Conservation (phyloP, 23 tunicate genomes). For the Ciona savignyi region DNA sequence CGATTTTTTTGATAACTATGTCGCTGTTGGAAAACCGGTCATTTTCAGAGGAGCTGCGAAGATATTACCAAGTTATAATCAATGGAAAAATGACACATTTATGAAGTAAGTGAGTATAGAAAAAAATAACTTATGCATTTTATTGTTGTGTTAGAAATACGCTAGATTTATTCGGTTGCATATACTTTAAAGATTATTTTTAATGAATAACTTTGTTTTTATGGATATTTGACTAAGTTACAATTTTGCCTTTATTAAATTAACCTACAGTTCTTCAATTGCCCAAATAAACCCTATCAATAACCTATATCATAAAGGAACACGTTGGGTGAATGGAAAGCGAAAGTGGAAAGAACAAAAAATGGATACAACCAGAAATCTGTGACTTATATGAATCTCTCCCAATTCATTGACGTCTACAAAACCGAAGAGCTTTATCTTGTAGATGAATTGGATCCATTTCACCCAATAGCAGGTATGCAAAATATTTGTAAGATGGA, state of each 20-base stretch:
- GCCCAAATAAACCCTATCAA: no score
- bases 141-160: no score
- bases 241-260: no score
- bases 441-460: neutral
- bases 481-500: no score
- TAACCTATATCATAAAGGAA: no score
- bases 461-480: neutral
- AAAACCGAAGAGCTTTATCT: neutral
- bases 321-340: neutral
- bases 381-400: neutral
- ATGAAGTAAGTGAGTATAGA: neutral
- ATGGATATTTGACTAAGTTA: no score
- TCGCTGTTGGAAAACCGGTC: neutral
- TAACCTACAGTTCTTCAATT: no score
- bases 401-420: neutral
- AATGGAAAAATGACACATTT: neutral
- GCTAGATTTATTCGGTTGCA: no score
- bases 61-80: neutral
- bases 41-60: neutral
- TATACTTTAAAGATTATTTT: no score
- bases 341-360: neutral
- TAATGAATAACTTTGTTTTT: no score
- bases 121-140: no score
- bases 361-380: neutral
- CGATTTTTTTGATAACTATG: neutral